Evolutionary conservation across 2,113 vertebrate genomes (phyloP).

Genomic region (Furnarius figulus): DNA sequence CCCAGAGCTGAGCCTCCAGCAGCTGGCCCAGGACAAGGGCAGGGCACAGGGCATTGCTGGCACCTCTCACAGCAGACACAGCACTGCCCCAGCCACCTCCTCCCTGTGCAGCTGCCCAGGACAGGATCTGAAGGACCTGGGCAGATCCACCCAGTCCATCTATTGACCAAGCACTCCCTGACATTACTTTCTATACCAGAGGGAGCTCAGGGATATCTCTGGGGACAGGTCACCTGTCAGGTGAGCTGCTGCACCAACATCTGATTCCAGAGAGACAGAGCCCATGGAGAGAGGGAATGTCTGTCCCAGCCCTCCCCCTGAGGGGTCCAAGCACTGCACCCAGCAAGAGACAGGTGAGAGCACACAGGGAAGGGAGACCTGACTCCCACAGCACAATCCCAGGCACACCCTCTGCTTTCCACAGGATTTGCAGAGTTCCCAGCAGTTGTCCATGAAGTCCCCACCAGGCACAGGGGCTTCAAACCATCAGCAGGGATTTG

Average conservation of each 20-base stretch:
- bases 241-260: not conserved
- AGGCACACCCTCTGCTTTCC: not conserved
- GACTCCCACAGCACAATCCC: not conserved
- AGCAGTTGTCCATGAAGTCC: rapidly evolving
- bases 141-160: conserved; percentile 17
- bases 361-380: not conserved
- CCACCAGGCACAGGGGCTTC: not conserved
- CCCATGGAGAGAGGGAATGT: not conserved
- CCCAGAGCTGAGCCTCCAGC: not conserved
- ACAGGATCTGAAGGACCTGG: not conserved
- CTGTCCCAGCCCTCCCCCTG: not conserved
- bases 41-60: not conserved
- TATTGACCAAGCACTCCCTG: not conserved
- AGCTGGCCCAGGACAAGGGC: not conserved
- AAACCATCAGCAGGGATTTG: not conserved
- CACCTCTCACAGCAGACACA: not conserved
- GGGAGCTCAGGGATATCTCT: not conserved
- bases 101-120: not conserved
- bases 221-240: not conserved
- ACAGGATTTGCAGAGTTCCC: not conserved
- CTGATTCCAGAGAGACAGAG: not conserved
- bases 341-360: not conserved
- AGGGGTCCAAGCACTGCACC: not conserved
- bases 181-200: not conserved
- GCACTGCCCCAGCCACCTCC: not conserved